Percentiles rank a stretch among this genome's conserved stretches.
Evolutionary conservation across 2,888 invertebrate genomes (phyloP).

Genomic region (Diabrotica balteata): DNA sequence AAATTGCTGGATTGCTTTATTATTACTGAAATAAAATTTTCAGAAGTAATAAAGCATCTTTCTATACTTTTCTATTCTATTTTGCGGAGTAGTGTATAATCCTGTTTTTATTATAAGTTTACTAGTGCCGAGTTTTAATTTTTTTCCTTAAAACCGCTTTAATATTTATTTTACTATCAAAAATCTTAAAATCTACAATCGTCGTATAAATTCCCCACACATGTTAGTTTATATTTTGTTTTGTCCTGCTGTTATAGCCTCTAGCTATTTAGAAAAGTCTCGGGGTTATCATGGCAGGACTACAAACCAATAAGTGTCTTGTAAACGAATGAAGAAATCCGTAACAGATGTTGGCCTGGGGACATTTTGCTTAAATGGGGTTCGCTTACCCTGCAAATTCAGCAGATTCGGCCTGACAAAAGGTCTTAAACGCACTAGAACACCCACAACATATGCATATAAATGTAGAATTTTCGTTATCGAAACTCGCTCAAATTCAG

Average conservation of each 20-base stretch:
- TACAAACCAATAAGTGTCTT: conserved; percentile 23
- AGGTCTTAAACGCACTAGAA: conserved; percentile 45
- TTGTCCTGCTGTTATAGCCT: neutral
- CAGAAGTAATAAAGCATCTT: too few relatives aligned
- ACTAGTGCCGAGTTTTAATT: too few relatives aligned
- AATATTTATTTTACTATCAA: too few relatives aligned
- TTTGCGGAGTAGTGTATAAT: too few relatives aligned
- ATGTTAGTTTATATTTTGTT: neutral
- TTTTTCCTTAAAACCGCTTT: too few relatives aligned
- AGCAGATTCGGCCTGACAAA: conserved; percentile 50
- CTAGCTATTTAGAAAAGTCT: conserved; percentile 8
- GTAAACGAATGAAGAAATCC: conserved; percentile 34
- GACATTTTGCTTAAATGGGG: conserved; percentile 47
- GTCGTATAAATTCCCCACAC: neutral
- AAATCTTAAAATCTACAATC: too few relatives aligned
- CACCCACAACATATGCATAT: conserved; percentile 51
- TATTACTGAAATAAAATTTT: too few relatives aligned
- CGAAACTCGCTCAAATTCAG: conserved; percentile 9
- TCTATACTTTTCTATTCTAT: too few relatives aligned
- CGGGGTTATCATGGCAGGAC: neutral
- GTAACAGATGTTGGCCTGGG: conserved; percentile 52
- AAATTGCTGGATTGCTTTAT: too few relatives aligned
- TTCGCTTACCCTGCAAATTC: conserved; percentile 47
- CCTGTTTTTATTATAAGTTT: too few relatives aligned
- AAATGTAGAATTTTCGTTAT: conserved; percentile 43